Base-by-base conservation (phyloP, 1,140 invertebrate genomes). In the Atopsyche davidsoni region DNA sequence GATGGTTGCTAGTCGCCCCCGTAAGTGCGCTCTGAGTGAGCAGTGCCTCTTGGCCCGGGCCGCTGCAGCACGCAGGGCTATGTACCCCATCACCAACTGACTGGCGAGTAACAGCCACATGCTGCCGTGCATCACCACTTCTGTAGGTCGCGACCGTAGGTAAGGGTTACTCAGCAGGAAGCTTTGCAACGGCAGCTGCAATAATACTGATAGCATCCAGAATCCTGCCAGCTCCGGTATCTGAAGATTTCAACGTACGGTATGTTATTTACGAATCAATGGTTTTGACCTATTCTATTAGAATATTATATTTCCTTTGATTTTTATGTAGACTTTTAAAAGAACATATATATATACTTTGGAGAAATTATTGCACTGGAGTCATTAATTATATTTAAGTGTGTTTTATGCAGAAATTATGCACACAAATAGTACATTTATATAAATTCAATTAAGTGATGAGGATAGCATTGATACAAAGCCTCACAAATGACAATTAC, bases 201-300 rank as follows among this genome's bases (percentile, higher is more conserved):
- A 77, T 3, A 95, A 69, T 2, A 86, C 67, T 1, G 87, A 91
- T 45, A 94, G 70, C 61, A 94, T 79, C 79, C 92, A 87, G 66
- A 92, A 92, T 41, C 87, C 86, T 24, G 89, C 87, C 54, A 95
- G 66, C 67, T 93, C 87, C 46, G 90, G 87, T 59, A 92, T 86
- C 89, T 94, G 68, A 28, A 79, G 75, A n/a, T n/a, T n/a, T n/a
- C n/a, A n/a, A n/a, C n/a, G n/a, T n/a, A n/a, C n/a, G n/a, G n/a
- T n/a, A n/a, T n/a, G n/a, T n/a, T n/a, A n/a, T n/a, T n/a, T n/a
- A n/a, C n/a, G n/a, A n/a, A n/a, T n/a, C n/a, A n/a, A n/a, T n/a
- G n/a, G n/a, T n/a, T n/a, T n/a, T n/a, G n/a, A n/a, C n/a, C n/a
- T n/a, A n/a, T n/a, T n/a, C n/a, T n/a, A n/a, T n/a, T n/a, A n/a